Evolutionary conservation across 2,888 invertebrate genomes (phyloP).

Genomic region (Tridacna gigas): DNA sequence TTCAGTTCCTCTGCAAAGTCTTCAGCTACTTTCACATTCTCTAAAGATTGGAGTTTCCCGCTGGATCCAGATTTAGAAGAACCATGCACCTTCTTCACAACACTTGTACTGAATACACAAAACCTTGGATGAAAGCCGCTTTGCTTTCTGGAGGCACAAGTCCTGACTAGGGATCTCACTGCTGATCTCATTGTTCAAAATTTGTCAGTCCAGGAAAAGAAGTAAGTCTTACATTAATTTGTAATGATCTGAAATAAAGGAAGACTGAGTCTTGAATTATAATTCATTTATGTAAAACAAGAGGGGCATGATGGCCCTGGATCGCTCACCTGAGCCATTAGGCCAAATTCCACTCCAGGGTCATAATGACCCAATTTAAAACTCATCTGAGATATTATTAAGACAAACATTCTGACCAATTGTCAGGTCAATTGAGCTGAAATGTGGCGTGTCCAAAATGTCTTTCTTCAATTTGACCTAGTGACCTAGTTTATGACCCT

Average conservation of each 20-base stretch:
- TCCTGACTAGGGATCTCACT: conserved; percentile 18
- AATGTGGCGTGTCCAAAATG: no score
- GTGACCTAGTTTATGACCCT: no score
- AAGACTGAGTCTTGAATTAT: not conserved
- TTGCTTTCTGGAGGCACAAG: not conserved
- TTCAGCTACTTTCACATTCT: not conserved
- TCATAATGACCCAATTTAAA: no score
- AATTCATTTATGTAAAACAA: not conserved
- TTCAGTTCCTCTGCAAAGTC: not conserved
- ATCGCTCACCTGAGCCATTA: no score
- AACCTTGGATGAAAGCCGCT: conserved; percentile 23
- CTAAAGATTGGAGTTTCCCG: conserved; percentile 5
- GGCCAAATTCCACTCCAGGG: no score
- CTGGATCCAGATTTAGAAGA: conserved; percentile 22
- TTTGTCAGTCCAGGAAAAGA: not conserved
- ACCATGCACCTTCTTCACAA: not conserved
- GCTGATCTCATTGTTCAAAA: conserved; percentile 16
- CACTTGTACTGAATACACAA: conserved; percentile 19
- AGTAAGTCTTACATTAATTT: not conserved
- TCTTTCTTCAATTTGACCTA: no score
- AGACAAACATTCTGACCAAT: no score
- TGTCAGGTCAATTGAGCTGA: no score
- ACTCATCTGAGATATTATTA: no score
- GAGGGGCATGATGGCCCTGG: no score
- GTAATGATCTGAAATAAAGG: not conserved